phyloP scores from a whole-genome alignment of 1,140 invertebrate species.

The Hestina assimilis region DNA sequence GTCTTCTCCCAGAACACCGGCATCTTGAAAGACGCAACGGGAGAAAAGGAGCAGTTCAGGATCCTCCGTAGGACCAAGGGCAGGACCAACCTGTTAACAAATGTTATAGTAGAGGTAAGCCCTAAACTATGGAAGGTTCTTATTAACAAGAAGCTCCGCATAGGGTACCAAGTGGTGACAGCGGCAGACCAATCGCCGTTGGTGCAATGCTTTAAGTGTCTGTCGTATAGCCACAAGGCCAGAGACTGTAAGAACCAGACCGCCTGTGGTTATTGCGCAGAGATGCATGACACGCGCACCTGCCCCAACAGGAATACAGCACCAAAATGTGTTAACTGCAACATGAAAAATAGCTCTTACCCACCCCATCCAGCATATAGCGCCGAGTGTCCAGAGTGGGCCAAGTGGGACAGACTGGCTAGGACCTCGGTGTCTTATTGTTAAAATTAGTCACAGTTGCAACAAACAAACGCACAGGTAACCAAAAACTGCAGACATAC shows the following conservation, averaged over 20 bases:
- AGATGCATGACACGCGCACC: background rate
- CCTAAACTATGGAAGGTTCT: background rate
- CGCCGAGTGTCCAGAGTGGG: background rate
- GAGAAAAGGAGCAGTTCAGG: background rate
- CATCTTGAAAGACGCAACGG: background rate
- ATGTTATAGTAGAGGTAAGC: background rate
- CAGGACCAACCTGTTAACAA: background rate
- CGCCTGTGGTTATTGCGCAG: background rate
- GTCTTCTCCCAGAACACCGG: background rate
- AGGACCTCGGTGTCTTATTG: background rate
- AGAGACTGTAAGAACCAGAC: background rate
- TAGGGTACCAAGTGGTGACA: background rate
- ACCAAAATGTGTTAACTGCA: background rate
- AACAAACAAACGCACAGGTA: background rate
- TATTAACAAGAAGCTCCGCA: background rate
- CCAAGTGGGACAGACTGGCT: slow-evolving; percentile 2
- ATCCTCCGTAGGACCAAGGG: background rate
- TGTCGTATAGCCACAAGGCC: slow-evolving; percentile 7
- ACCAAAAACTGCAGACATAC: background rate
- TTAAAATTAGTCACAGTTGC: background rate
- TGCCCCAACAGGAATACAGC: background rate
- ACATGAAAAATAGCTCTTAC: too few species aligned
- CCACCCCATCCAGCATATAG: background rate
- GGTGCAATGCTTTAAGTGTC: slow-evolving; percentile 8
- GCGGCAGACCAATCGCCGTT: slow-evolving; percentile 19